Percentiles rank a stretch among this genome's conserved stretches.
Conservation (phyloP, 2,113 vertebrate genomes). For the Sinocyclocheilus grahami region DNA sequence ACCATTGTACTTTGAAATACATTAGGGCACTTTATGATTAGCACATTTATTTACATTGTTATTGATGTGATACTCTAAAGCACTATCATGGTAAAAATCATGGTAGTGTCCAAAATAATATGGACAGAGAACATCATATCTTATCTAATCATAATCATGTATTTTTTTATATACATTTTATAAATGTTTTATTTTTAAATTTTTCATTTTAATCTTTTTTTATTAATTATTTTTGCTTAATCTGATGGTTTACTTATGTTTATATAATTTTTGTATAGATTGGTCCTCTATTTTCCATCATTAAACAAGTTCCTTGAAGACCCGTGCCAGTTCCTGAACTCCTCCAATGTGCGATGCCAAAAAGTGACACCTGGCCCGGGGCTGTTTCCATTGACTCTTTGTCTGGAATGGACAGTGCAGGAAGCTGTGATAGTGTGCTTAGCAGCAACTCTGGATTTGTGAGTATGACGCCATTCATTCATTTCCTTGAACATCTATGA, state of each 20-base stretch:
- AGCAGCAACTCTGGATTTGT: conserved; percentile 83
- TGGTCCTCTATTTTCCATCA: conserved; percentile 13
- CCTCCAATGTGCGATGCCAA: conserved; percentile 76
- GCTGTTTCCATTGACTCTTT: conserved; percentile 73
- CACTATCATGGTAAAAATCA: not conserved
- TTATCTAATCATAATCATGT: too few species aligned
- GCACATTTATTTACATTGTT: not conserved
- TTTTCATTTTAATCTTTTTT: too few species aligned
- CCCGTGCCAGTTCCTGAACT: conserved; percentile 7
- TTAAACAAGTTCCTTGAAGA: conserved; percentile 40
- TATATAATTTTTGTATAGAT: conserved; percentile 38
- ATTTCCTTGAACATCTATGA: not conserved
- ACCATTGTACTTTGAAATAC: not conserved
- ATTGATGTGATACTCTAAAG: not conserved
- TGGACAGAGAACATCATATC: too few species aligned
- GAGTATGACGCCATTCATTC: conserved; percentile 66
- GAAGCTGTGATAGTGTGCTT: conserved; percentile 85
- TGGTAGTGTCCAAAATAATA: too few species aligned
- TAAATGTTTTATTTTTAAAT: too few species aligned
- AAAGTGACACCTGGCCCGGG: conserved; percentile 79
- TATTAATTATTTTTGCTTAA: too few species aligned
- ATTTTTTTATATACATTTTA: too few species aligned
- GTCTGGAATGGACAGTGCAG: conserved; percentile 73
- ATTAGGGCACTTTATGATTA: not conserved
- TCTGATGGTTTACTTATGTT: not conserved